Base-by-base conservation (phyloP, 1,140 invertebrate species). In the Musca domestica region DNA sequence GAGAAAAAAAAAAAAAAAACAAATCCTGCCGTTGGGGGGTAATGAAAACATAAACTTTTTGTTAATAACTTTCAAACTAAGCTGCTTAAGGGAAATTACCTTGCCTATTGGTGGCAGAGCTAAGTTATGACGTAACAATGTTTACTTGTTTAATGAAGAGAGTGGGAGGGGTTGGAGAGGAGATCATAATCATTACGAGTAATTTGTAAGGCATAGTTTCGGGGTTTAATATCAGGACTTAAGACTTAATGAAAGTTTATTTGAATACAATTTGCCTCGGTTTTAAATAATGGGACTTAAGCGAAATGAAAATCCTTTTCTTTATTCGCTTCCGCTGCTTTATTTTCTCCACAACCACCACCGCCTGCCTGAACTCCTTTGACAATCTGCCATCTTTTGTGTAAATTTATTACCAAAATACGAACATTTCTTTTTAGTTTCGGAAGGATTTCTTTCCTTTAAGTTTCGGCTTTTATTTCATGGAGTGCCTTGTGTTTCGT, bases 201-300 rank as follows among this genome's bases (percentile, higher is more conserved):
- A 41, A 41, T 41, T 41, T 41, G 34, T 51, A 61, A 34, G 12
- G 56, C 30, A 61, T 61, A 61, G 27, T 61, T 61, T 61, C 34
- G 41, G 56, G 56, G n/a, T 10, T 41, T 41, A 7, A 41, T 41
- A 10, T 41, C 34, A 41, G 10, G 34, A 41, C 34, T 41, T 41
- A 41, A 34, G 34, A 41, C 34, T 41, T 41, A 41, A 34, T 61
- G 52, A 56, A 56, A 27, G 22, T 56, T 56, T 56, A 56, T 56
- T 23, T 22, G 56, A 7, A 41, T 20, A 41, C 27, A 61, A 41
- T 61, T 61, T 51, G 27, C 27, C 27, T 34, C 19, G 17, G 56
- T n/a, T 61, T 61, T 34, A 41, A 58, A 61, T 61, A 34, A n/a
- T n/a, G n/a, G n/a, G 30, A 22, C 34, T 61, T 34, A 61, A 61